Evolutionary conservation across 2,888 invertebrate genomes (phyloP).

Genomic region (Lysandra coridon): DNA sequence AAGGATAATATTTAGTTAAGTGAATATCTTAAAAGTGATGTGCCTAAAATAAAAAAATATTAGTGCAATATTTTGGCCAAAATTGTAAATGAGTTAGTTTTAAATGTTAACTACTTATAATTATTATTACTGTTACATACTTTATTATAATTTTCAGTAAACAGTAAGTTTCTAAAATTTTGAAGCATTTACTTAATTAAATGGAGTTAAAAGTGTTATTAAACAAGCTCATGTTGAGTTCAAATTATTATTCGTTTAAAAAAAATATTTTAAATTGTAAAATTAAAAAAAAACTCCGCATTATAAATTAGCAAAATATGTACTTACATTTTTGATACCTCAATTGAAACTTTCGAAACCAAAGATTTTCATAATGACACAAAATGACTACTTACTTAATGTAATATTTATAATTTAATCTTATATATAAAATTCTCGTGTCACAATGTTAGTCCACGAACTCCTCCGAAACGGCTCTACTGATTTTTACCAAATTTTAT

Average conservation of each 20-base stretch:
- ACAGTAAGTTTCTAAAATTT: not conserved
- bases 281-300: not conserved
- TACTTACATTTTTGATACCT: not conserved
- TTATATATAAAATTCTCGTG: too few species aligned
- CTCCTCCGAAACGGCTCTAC: too few species aligned
- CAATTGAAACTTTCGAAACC: not conserved
- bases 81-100: conserved; percentile 47
- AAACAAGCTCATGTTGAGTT: conserved; percentile 7
- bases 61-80: conserved; percentile 67
- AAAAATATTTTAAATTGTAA: not conserved
- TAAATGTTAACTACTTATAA: conserved; percentile 35
- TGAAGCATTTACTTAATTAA: not conserved
- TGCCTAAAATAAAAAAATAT: conserved; percentile 39
- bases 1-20: not conserved
- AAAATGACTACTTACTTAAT: not conserved
- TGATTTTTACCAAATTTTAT: too few species aligned
- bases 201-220: conserved; percentile 29
- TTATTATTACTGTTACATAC: not conserved
- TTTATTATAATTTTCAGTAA: not conserved
- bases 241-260: not conserved
- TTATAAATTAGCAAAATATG: not conserved
- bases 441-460: too few species aligned
- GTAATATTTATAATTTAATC: too few species aligned
- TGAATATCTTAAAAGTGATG: not conserved
- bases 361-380: conserved; percentile 3